Conservation (phyloP, 2,113 vertebrate species). For the Brachypteracias leptosomus region DNA sequence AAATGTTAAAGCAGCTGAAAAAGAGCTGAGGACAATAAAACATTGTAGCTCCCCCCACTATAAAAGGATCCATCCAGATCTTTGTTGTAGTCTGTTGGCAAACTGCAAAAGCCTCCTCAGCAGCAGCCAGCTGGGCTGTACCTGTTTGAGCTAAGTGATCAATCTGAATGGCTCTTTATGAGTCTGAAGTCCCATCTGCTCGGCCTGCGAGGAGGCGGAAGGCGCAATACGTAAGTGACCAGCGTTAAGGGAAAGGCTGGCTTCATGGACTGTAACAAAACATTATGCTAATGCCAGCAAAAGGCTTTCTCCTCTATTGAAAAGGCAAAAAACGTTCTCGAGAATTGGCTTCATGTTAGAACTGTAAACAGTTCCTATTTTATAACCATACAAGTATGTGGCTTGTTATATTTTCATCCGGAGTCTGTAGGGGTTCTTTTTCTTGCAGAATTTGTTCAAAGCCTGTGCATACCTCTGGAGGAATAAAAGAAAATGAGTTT, state of each 20-base stretch:
- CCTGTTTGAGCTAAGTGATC: neutral
- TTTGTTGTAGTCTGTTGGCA: neutral
- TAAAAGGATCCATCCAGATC: neutral
- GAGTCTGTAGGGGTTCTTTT: constrained; percentile 39
- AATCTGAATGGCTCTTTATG: neutral
- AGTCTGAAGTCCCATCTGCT: neutral
- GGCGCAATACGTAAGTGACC: neutral
- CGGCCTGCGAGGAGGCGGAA: neutral
- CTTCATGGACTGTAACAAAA: neutral
- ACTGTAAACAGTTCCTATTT: constrained; percentile 64
- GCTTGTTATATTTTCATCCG: constrained; percentile 53
- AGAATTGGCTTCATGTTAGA: constrained; percentile 42
- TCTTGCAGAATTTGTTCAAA: constrained; percentile 41
- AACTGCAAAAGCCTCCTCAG: neutral
- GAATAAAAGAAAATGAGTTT: constrained; percentile 37
- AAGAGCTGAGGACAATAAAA: neutral
- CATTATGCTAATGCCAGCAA: neutral
- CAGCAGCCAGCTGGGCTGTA: neutral
- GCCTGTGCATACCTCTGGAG: constrained; percentile 32
- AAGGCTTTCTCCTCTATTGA: constrained; percentile 33
- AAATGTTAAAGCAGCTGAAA: neutral
- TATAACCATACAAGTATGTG: constrained; percentile 61
- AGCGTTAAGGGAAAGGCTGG: neutral
- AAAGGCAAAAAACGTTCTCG: constrained; percentile 6
- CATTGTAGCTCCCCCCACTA: neutral